Conservation (phyloP, 2,888 invertebrate species). For the Drosophila ezoana region DNA sequence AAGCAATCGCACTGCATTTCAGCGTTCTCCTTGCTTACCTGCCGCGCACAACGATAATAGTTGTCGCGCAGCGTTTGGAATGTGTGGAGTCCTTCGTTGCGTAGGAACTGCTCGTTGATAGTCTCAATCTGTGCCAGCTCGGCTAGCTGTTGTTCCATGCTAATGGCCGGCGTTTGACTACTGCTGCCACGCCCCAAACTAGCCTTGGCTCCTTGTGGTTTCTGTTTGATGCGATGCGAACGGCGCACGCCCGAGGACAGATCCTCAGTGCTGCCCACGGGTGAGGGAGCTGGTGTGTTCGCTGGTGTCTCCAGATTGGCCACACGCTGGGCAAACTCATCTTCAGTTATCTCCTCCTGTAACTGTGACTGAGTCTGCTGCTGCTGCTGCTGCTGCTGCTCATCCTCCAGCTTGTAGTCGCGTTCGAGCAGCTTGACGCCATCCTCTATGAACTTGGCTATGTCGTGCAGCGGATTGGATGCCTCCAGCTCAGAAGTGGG, state of each 20-base stretch:
- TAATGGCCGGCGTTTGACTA: constrained; percentile 86
- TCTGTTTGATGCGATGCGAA: constrained; percentile 91
- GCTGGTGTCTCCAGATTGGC: constrained; percentile 73
- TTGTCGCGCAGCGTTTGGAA: constrained; percentile 94
- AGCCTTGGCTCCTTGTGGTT: constrained; percentile 85
- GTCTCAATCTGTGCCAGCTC: constrained; percentile 82
- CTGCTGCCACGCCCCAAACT: constrained; percentile 84
- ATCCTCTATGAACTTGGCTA: constrained; percentile 83
- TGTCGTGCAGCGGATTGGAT: constrained; percentile 81
- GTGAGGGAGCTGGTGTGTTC: constrained; percentile 66
- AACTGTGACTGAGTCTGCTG: not conserved
- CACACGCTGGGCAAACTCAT: constrained; percentile 56
- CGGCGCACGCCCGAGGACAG: constrained; percentile 86
- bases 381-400: constrained; percentile 41
- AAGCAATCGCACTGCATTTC: constrained; percentile 98
- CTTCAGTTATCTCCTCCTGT: constrained; percentile 24
- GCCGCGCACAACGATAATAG: constrained; percentile 93
- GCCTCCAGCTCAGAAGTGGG: constrained; percentile 58
- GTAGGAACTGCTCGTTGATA: constrained; percentile 82
- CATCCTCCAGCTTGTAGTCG: constrained; percentile 78
- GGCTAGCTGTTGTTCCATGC: constrained; percentile 80
- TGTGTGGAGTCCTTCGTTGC: constrained; percentile 87
- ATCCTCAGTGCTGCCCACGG: constrained; percentile 46
- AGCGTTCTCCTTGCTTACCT: constrained; percentile 94
- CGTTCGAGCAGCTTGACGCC: constrained; percentile 82